These are phyloP conservation scores for Chesias legatella DNA, from an alignment of 2,888 invertebrate genomes.

Conservation along the genomic window DNA sequence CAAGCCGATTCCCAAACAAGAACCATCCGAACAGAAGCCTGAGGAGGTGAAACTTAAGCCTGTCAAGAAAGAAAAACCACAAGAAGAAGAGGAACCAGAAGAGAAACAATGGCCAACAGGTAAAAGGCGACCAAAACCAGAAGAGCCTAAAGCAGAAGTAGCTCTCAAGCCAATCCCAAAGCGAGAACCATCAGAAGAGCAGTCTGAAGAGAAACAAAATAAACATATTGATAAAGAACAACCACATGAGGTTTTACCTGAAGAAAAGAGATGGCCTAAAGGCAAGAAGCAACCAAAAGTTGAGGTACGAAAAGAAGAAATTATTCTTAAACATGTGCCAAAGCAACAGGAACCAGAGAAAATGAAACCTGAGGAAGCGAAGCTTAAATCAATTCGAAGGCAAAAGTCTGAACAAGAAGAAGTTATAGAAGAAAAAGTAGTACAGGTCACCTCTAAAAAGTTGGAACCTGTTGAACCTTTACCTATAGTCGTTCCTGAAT, in stretches of 20 bases:
- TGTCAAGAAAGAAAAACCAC: conserved; percentile 31
- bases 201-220: conserved; percentile 51
- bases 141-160: too few species aligned
- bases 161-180: conserved; percentile 55
- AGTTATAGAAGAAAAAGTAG: conserved; percentile 54
- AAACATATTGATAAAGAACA: conserved; percentile 42
- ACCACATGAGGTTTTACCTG: conserved; percentile 37
- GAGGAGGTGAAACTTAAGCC: conserved; percentile 40
- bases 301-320: conserved; percentile 49
- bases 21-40: conserved; percentile 45
- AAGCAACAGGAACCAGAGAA: conserved; percentile 58
- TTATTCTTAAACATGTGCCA: conserved; percentile 68
- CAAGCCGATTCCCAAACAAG: conserved; percentile 45
- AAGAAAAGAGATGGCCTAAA: conserved; percentile 42
- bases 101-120: conserved; percentile 36
- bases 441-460: conserved; percentile 38
- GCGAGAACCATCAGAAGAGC: conserved; percentile 36
- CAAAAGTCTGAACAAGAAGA: conserved; percentile 53
- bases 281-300: conserved; percentile 49
- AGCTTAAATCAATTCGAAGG: conserved; percentile 55
- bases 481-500: conserved; percentile 54
- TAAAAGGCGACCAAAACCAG: conserved; percentile 27
- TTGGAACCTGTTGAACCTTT: conserved; percentile 44
- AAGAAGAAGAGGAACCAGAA: conserved; percentile 42
- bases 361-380: conserved; percentile 65